phyloP scores from a whole-genome alignment of 2,888 invertebrate species.

The Xestoiulus laeticollis region DNA sequence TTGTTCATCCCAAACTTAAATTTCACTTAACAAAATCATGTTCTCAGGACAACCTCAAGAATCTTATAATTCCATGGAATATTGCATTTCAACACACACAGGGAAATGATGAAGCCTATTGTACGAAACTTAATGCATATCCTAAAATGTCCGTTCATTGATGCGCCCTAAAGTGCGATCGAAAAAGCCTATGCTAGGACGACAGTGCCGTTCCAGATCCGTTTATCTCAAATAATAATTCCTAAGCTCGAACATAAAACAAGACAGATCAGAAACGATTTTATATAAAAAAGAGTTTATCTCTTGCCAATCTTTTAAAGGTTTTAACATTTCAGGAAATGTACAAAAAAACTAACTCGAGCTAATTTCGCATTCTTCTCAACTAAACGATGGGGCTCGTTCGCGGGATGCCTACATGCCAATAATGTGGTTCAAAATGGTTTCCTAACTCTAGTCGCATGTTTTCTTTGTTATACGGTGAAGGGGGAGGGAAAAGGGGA shows the following conservation, averaged over 20 bases:
- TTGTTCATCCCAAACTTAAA: too few species aligned
- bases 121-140: not conserved
- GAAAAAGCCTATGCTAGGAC: not conserved
- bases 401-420: not conserved
- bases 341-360: constrained; percentile 18
- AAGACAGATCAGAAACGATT: not conserved
- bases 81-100: not conserved
- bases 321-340: constrained; percentile 38
- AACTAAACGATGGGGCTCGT: not conserved
- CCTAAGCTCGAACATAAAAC: not conserved
- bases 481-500: constrained; percentile 3
- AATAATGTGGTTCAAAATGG: not conserved
- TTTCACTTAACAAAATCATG: not conserved
- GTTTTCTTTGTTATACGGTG: not conserved
- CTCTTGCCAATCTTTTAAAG: not conserved
- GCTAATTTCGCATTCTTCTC: not conserved
- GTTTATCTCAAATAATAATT: not conserved
- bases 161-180: not conserved
- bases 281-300: constrained; percentile 24
- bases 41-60: not conserved
- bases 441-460: not conserved
- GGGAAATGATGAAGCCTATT: not conserved
- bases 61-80: not conserved
- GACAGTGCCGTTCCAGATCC: not conserved
- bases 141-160: not conserved